Evolutionary conservation across 2,888 invertebrate genomes (phyloP).

Genomic region (Tipula unca): DNA sequence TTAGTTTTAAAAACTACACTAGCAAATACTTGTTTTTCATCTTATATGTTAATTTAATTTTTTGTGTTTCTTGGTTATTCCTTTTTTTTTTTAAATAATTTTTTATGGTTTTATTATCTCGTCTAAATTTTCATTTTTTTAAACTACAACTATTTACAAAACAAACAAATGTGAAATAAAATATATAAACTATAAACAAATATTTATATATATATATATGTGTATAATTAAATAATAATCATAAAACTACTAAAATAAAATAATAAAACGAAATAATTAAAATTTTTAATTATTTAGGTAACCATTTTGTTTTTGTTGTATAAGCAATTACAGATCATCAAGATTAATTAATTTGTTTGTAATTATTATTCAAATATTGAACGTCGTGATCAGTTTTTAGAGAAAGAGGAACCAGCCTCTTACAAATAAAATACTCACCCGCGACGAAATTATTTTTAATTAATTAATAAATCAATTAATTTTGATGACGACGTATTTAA

Average conservation of each 20-base stretch:
- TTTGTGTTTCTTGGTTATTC: neutral
- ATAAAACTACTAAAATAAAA: neutral
- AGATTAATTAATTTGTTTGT: neutral
- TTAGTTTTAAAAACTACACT: neutral
- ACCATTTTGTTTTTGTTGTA: neutral
- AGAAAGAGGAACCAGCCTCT: neutral
- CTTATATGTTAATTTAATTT: neutral
- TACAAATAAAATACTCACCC: neutral
- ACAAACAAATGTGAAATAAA: conserved; percentile 9
- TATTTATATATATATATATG: neutral
- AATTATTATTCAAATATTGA: neutral
- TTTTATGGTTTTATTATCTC: neutral
- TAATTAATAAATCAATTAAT: neutral
- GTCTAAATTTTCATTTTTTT: neutral
- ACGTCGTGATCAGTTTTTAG: neutral
- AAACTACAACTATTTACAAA: conserved; percentile 8
- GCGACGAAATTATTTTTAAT: neutral
- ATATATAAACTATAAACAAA: conserved; percentile 2
- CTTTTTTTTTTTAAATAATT: neutral
- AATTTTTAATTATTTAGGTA: neutral
- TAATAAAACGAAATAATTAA: neutral
- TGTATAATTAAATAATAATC: neutral
- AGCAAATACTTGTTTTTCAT: neutral
- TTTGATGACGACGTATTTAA: neutral
- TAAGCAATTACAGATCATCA: neutral